Conservation (phyloP, 2,113 vertebrate genomes). For the Takifugu flavidus region DNA sequence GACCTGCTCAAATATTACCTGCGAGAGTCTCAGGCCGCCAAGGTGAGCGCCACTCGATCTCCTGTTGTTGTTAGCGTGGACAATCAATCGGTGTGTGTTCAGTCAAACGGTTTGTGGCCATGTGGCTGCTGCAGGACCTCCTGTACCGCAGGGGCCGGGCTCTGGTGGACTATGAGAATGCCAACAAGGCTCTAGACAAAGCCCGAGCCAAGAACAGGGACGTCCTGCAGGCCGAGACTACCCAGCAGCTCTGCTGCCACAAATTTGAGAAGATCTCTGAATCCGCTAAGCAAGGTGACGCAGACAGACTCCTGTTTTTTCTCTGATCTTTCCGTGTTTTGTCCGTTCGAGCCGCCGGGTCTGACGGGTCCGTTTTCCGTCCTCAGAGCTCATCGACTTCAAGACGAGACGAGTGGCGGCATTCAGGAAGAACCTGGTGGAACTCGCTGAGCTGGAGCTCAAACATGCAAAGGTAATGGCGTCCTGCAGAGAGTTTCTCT, state of each 20-base stretch:
- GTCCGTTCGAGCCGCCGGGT: background rate
- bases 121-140: conserved; percentile 79
- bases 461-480: conserved; percentile 93
- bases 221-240: conserved; percentile 94
- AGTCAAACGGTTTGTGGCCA: background rate
- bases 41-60: conserved; percentile 69
- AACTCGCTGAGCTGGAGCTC: conserved; percentile 96
- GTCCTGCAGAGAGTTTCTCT: too few relatives aligned
- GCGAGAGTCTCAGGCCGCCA: conserved; percentile 97
- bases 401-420: conserved; percentile 97
- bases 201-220: conserved; percentile 97
- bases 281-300: conserved; percentile 94
- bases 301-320: background rate
- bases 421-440: conserved; percentile 98
- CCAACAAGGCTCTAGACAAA: conserved; percentile 97
- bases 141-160: conserved; percentile 92
- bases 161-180: conserved; percentile 97
- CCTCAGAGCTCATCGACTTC: conserved; percentile 92
- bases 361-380: conserved; percentile 9
- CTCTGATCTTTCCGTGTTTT: too few relatives aligned
- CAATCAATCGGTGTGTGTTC: background rate
- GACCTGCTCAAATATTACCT: conserved; percentile 97
- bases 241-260: conserved; percentile 95
- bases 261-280: conserved; percentile 99
- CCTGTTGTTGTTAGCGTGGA: background rate